These are phyloP conservation scores for Melipona beecheii DNA, from an alignment of 2,888 invertebrate species.

Conservation along the genomic window DNA sequence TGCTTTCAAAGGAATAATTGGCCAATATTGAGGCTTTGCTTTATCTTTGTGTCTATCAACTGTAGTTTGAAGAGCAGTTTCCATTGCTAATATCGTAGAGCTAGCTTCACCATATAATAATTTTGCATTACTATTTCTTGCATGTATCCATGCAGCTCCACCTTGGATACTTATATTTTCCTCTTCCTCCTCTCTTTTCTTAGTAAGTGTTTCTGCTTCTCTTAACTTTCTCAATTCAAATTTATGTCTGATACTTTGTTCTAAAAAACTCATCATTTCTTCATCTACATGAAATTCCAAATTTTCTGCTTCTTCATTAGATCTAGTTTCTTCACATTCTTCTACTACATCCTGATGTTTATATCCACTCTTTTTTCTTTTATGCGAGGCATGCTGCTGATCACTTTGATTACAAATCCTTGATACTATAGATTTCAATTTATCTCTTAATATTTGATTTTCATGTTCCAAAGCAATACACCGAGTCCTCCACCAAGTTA, in stretches of 20 bases:
- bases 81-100: slow-evolving; percentile 89
- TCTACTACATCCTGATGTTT: not conserved
- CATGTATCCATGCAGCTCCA: slow-evolving; percentile 76
- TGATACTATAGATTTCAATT: slow-evolving; percentile 45
- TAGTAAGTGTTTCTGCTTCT: slow-evolving; percentile 58
- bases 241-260: slow-evolving; percentile 86
- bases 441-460: slow-evolving; percentile 74
- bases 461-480: slow-evolving; percentile 80
- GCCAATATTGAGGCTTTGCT: slow-evolving; percentile 89
- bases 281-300: slow-evolving; percentile 87
- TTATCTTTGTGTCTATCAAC: slow-evolving; percentile 88
- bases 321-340: slow-evolving; percentile 33
- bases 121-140: slow-evolving; percentile 83
- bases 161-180: slow-evolving; percentile 58
- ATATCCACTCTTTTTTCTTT: not conserved
- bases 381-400: not conserved
- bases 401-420: not conserved
- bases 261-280: slow-evolving; percentile 87
- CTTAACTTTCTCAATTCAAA: slow-evolving; percentile 81
- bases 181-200: slow-evolving; percentile 42
- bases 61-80: slow-evolving; percentile 88
- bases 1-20: slow-evolving; percentile 88
- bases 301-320: slow-evolving; percentile 77
- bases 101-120: slow-evolving; percentile 88
- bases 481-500: slow-evolving; percentile 81